Evolutionary conservation across 2,888 invertebrate genomes (phyloP).

Genomic region (Noctua janthina): DNA sequence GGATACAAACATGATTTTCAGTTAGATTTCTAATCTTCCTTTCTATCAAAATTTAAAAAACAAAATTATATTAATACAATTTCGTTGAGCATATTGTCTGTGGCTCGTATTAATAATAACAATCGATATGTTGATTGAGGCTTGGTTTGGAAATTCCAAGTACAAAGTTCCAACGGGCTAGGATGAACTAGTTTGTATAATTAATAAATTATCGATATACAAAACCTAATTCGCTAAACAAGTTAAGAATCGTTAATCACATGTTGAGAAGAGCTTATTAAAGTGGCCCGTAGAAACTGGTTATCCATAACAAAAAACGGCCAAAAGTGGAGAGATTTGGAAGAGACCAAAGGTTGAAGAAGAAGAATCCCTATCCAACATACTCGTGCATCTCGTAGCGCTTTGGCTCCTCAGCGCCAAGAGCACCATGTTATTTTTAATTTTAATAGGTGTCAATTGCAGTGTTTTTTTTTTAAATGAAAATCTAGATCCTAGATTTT

Average conservation of each 20-base stretch:
- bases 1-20: neutral
- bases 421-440: neutral
- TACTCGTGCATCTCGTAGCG: neutral
- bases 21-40: neutral
- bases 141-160: constrained; percentile 1
- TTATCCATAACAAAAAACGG: neutral
- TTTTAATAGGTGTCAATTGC: neutral
- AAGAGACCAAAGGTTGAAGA: neutral
- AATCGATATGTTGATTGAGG: neutral
- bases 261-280: neutral
- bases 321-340: neutral
- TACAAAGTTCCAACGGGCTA: neutral
- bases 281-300: neutral
- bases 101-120: constrained; percentile 1
- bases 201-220: neutral
- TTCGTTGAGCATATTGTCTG: neutral
- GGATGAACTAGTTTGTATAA: neutral
- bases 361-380: neutral
- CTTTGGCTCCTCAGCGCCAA: neutral
- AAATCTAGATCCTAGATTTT: too few species aligned
- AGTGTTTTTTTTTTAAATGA: too few species aligned
- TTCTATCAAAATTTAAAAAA: neutral
- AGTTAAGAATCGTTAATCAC: neutral
- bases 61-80: neutral
- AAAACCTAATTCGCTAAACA: neutral